phyloP scores from a whole-genome alignment of 1,140 invertebrate species.

The Hesperophylax magnus region DNA sequence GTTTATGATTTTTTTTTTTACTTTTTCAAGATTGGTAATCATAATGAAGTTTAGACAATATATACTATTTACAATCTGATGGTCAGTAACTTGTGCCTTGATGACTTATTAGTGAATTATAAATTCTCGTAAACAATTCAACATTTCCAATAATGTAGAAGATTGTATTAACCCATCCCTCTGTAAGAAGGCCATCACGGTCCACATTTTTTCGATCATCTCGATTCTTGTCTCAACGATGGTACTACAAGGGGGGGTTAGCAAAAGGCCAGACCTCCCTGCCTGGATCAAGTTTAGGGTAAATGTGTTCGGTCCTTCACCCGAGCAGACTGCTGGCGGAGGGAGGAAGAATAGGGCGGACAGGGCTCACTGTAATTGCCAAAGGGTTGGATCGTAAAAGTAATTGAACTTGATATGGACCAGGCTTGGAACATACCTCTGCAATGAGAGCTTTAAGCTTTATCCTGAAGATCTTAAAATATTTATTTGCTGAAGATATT shows the following conservation, averaged over 20 bases:
- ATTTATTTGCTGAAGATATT: too few species aligned
- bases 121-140: too few species aligned
- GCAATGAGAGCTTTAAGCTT: slow-evolving; percentile 6
- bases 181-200: too few species aligned
- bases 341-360: background rate
- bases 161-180: too few species aligned
- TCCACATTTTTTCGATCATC: background rate
- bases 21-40: too few species aligned
- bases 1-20: too few species aligned
- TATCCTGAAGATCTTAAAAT: background rate
- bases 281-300: slow-evolving; percentile 29
- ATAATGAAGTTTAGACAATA: too few species aligned
- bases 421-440: background rate
- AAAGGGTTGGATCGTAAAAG: slow-evolving; percentile 46
- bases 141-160: too few species aligned
- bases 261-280: background rate
- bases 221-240: background rate
- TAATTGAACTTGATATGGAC: slow-evolving; percentile 45
- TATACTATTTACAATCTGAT: too few species aligned
- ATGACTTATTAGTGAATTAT: too few species aligned
- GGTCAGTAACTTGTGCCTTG: too few species aligned
- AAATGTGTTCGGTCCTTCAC: slow-evolving; percentile 43
- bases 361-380: slow-evolving; percentile 22
- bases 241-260: background rate
- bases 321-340: too few species aligned